A percentile compares a stretch with the other conserved stretches of the same genome.
Conservation (phyloP, 37 sponge, comb jelly and placozoan species). For the Aphrocallistes beatrix region DNA sequence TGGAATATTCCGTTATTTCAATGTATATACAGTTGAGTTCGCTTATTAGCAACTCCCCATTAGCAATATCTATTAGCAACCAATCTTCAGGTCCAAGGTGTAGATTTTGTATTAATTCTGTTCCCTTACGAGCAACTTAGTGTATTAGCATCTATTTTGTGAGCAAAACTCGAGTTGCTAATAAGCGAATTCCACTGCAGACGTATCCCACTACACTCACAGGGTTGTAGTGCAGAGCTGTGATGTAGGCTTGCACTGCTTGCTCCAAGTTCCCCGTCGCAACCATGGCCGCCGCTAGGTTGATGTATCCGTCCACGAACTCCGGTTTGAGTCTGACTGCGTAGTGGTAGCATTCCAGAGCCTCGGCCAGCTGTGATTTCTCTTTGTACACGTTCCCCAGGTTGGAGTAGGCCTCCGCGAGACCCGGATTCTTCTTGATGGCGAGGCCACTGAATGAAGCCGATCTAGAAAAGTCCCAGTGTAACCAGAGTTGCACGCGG, state of each 20-base stretch:
- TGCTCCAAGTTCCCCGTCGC: conserved; percentile 80
- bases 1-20: too few species aligned
- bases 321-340: conserved; percentile 90
- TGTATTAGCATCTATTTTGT: too few species aligned
- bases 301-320: conserved; percentile 98
- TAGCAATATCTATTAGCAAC: too few species aligned
- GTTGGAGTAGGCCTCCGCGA: conserved; percentile 98
- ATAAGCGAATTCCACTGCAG: too few species aligned
- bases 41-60: too few species aligned
- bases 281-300: conserved; percentile 94
- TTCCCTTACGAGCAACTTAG: too few species aligned
- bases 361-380: conserved; percentile 75
- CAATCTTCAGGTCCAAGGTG: too few species aligned
- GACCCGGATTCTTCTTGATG: conserved; percentile 86
- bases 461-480: conserved; percentile 40
- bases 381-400: conserved; percentile 97
- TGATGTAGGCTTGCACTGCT: conserved; percentile 86
- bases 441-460: conserved; percentile 91
- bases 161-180: too few species aligned
- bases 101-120: too few species aligned
- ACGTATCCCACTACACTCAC: too few species aligned
- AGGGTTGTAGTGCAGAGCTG: conserved; percentile 89
- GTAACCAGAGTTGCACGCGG: neutral
- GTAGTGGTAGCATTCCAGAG: conserved; percentile 83
- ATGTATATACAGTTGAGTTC: too few species aligned